Evolutionary conservation across 2,113 vertebrate species (phyloP), one percentile per base, ranked within the genome.

Genomic region (Empidonax alnorum): DNA sequence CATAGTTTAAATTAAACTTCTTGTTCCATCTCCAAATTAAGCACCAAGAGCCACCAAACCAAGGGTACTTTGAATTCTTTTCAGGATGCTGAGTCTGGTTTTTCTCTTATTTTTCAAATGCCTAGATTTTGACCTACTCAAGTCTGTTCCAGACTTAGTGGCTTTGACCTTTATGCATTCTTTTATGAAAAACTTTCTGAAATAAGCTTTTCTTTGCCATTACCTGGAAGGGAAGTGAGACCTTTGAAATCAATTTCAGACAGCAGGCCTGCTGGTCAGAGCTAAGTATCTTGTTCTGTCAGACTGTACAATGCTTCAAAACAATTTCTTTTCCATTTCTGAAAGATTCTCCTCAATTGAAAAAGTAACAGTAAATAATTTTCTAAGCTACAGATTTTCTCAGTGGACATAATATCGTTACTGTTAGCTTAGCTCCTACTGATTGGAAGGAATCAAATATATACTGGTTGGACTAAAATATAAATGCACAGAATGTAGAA

Each of bases 291-390:
- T 79, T 7, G 3, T 91, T 93, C 69, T 95, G 61, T 20, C 47
- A 83, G 72, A 76, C 63, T 85, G 58, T 47, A 86, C 84, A 93
- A 58, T 53, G 58, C 46, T 91, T 82, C 49, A 66, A 69, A 88
- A 75, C 71, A 90, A 88, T 95, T 80, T 96, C 42, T 71, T 83
- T 27, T 67, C 63, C 10, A 80, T 90, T 95, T 88, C 78, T 88
- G 82, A 93, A 66, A 84, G 63, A 94, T 62, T 68, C 14, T 17
- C 14, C 58, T 46, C 87, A 89, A 86, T 9, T 63, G 81, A 76
- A 65, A 52, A 19, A 89, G 59, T 74, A 73, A 69, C 22, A 88
- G n/a, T 73, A 91, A 95, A 85, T 74, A 74, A 11, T 41, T 85
- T 74, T 74, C 46, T 77, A 84, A 90, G 68, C 15, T 44, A 39